phyloP scores from a whole-genome alignment of 2,113 vertebrate genomes.

The Nicator chloris region DNA sequence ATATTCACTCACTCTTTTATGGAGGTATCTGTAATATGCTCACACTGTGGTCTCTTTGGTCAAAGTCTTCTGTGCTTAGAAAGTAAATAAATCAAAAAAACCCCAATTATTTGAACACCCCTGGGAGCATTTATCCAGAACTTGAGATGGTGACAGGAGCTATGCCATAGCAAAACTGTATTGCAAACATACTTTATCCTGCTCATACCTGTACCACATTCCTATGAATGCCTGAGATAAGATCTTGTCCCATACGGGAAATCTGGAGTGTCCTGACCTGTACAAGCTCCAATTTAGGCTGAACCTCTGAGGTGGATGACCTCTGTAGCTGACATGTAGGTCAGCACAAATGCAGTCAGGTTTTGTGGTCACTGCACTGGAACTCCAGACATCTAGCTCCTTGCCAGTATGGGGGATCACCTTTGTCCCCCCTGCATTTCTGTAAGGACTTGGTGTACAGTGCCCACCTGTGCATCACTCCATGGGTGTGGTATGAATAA shows the following conservation, averaged over 20 bases:
- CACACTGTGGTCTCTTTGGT: neutral
- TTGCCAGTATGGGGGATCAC: neutral
- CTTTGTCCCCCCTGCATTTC: neutral
- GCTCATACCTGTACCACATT: neutral
- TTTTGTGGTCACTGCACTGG: neutral
- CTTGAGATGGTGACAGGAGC: neutral
- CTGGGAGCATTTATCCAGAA: neutral
- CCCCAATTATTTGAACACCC: neutral
- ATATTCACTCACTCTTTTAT: neutral
- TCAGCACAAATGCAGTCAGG: neutral
- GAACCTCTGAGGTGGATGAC: neutral
- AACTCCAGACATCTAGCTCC: neutral
- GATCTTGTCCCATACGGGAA: neutral
- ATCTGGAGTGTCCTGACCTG: neutral
- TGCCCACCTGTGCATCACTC: neutral
- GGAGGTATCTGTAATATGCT: neutral
- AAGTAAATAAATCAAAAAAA: neutral
- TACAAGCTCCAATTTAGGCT: neutral
- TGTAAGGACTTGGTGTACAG: neutral
- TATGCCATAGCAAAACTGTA: neutral
- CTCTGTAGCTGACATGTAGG: neutral
- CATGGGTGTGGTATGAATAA: neutral
- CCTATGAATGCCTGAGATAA: neutral
- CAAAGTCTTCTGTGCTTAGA: neutral
- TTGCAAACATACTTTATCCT: neutral